A percentile compares a stretch with the other conserved stretches of the same genome.
Conservation (phyloP, 30 jellyfish, hydroid and myxozoan genomes). For the Turritopsis rubra region DNA sequence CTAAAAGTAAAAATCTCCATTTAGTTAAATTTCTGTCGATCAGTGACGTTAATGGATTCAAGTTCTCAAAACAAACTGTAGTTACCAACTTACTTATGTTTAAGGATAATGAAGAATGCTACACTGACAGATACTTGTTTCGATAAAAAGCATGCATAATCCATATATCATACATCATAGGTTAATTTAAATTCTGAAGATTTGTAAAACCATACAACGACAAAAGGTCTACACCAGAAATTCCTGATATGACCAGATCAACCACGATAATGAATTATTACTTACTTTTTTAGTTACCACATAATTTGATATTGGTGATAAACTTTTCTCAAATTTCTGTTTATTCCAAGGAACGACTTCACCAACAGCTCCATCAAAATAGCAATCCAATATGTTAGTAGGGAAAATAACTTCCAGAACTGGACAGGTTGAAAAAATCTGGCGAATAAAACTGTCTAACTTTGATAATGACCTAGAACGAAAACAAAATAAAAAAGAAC, state of each 20-base stretch:
- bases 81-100: no score
- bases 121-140: no score
- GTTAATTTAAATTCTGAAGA: no score
- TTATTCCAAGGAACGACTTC: constrained; percentile 48
- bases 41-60: no score
- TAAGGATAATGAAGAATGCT: no score
- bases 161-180: no score
- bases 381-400: constrained; percentile 45
- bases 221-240: background rate
- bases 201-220: no score
- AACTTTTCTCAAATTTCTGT: constrained; percentile 23
- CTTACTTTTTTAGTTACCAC: constrained; percentile 46
- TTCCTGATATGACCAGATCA: background rate
- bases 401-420: constrained; percentile 56
- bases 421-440: constrained; percentile 72
- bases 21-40: background rate
- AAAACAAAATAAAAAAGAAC: background rate
- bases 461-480: constrained; percentile 32
- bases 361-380: constrained; percentile 47
- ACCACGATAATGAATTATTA: background rate
- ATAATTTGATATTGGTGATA: constrained; percentile 33
- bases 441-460: constrained; percentile 62
- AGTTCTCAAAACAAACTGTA: no score
- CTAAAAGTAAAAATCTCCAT: background rate
- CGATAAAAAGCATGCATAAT: no score